Evolutionary conservation across 2,113 vertebrate species (phyloP), one percentile per base, ranked within the genome.

Genomic region (Aramus guarauna): DNA sequence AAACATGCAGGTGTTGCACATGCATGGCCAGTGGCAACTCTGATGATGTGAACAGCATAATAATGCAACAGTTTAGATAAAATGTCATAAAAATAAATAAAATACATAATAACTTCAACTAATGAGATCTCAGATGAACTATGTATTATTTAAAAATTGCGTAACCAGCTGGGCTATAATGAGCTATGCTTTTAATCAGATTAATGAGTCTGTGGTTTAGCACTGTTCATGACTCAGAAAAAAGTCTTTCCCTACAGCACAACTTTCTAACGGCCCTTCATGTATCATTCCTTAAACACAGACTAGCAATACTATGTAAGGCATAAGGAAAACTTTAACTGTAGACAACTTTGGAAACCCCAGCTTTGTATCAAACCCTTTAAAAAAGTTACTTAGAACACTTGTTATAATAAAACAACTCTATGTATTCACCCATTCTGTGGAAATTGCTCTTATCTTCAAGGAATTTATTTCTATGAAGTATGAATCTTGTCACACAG

Each of bases 121-220:
- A 84, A 86, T 45, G n/a, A 62, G 32, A 53, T 73, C 32, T 92
- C 75, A 67, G 50, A 36, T 17, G 75, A 79, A 18, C 18, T 62
- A 63, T 12, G 23, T 60, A 17, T 80, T 74, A 30, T 69, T 94
- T 88, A 17, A 93, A 93, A 88, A 68, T 64, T 95, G 62, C 58
- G 66, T 88, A 94, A 86, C 18, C 52, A 84, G 21, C 36, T 92
- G 67, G 63, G 43, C 34, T 87, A 37, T 92, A 94, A 93, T 1
- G 26, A 95, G 74, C 59, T 18, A 15, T 81, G 48, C 34, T 92
- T 95, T 88, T 95, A 90, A 90, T 90, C 62, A 95, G 50, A 91
- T 86, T 94, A 95, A 96, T 95, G 78, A 95, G 71, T 50, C 84
- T 81, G 13, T 32, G 86, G 55, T 88, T 86, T 60, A 69, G 67